Evolutionary conservation across 2,113 vertebrate genomes (phyloP), one percentile per base, ranked within the genome.

Genomic region (Phrynosoma platyrhinos): DNA sequence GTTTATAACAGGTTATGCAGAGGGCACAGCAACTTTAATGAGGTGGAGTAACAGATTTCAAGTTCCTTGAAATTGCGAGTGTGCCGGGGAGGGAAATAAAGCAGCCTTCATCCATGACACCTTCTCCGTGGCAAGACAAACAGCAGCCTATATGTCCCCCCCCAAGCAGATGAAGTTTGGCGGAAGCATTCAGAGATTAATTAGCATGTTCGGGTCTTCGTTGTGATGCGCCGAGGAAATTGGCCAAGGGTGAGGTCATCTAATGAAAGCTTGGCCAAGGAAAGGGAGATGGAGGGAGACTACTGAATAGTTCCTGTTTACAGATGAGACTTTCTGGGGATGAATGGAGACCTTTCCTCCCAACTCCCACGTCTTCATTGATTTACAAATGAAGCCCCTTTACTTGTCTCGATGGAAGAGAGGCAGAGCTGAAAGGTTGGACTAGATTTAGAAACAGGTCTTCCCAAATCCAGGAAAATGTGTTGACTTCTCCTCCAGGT

Each of bases 141-240:
- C 18, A 79, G 53, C 40, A 85, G n/a, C 2, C 85, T 79, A 55
- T 64, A 87, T 87, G 1, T 55, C 83, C 80, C 6, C 0, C 9
- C 47, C 47, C 47, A 47, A 87, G 0, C 52, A 82, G 53, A 27
- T 12, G 69, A 76, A 68, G 79, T 40, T 91, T 85, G 12, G 88
- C 77, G 53, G 0, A 2, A 71, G n/a, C 9, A 9, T 71, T 91
- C 83, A 40, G 36, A 81, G 83, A 87, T 90, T 90, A 84, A 88
- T 79, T 18, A 88, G 87, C 87, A 89, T 78, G 25, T 83, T 66
- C 30, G 82, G 87, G 47, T 47, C 83, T 81, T 86, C 52, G 81
- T 90, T 89, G 66, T 78, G 79, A 95, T 91, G 92, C 30, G 86
- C 8, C 42, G 18, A 88, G 77, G 90, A 75, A 88, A 85, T 14